A percentile compares a stretch with the other conserved stretches of the same genome.
Evolutionary conservation across 2,888 invertebrate species (phyloP).

Genomic region (Elysia crispata): DNA sequence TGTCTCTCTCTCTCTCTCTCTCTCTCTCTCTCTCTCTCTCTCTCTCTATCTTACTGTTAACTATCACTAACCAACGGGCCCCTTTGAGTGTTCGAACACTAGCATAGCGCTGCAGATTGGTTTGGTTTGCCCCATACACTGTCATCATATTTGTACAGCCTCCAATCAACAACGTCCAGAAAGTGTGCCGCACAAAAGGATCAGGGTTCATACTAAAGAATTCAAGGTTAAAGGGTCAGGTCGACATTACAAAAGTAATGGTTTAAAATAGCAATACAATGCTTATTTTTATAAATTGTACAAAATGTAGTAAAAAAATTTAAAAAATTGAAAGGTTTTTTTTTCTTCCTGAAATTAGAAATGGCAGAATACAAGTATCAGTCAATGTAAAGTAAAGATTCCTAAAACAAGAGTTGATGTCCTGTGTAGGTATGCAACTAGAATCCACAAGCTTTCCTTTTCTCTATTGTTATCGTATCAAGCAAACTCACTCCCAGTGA

Average conservation of each 20-base stretch:
- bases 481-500: no score
- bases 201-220: constrained; percentile 84
- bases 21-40: no score
- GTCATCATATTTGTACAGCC: constrained; percentile 92
- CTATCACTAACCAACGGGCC: constrained; percentile 58
- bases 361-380: no score
- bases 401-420: no score
- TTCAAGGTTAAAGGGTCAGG: constrained; percentile 28
- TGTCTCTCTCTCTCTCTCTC: no score
- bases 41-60: no score
- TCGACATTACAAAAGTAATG: background rate
- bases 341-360: no score
- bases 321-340: background rate
- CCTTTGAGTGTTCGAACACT: constrained; percentile 79
- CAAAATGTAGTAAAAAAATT: background rate
- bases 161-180: constrained; percentile 91
- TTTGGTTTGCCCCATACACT: constrained; percentile 95
- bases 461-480: no score
- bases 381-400: no score
- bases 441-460: no score
- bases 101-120: constrained; percentile 94
- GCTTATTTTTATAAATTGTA: background rate
- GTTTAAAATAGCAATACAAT: background rate
- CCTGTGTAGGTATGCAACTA: no score
- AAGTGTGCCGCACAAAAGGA: constrained; percentile 90